phyloP scores from a whole-genome alignment of 2,797 vertebrate species.

The Yasuhikotakia modesta region DNA sequence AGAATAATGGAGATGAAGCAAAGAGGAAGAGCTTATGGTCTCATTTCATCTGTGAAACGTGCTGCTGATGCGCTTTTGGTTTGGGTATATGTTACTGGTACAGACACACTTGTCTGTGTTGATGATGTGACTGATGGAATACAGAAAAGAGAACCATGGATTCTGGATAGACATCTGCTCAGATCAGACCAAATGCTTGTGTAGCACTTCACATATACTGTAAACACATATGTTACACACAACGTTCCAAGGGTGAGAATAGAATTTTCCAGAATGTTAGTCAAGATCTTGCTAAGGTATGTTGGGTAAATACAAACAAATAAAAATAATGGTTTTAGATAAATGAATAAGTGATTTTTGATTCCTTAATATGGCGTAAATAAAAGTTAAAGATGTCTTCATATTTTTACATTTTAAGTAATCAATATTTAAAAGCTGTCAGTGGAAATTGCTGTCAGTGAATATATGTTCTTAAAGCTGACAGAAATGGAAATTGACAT shows the following conservation, averaged over 20 bases:
- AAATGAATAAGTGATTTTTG: too few species aligned
- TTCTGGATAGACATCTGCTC: slow-evolving; percentile 14
- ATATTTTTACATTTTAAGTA: too few species aligned
- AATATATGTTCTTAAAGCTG: too few species aligned
- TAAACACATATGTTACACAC: background rate
- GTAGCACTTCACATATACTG: background rate
- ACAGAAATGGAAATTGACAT: too few species aligned
- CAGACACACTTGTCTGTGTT: slow-evolving; percentile 8
- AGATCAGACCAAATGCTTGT: slow-evolving; percentile 20
- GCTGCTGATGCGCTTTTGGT: background rate
- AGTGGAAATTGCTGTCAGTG: too few species aligned
- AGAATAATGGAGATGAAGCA: background rate
- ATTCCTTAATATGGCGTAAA: too few species aligned
- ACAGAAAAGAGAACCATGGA: background rate
- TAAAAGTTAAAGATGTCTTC: too few species aligned
- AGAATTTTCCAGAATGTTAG: background rate
- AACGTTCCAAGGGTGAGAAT: background rate
- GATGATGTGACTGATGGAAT: slow-evolving; percentile 6
- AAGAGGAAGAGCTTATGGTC: background rate
- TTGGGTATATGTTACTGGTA: slow-evolving; percentile 4
- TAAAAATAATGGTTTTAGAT: too few species aligned
- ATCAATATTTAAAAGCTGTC: too few species aligned
- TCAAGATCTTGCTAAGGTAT: background rate
- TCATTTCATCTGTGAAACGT: background rate
- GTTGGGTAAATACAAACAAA: background rate